Evolutionary conservation across 1,140 invertebrate genomes (phyloP), one percentile per base, ranked within the genome.

Genomic region (Leptinotarsa undecemlineata): DNA sequence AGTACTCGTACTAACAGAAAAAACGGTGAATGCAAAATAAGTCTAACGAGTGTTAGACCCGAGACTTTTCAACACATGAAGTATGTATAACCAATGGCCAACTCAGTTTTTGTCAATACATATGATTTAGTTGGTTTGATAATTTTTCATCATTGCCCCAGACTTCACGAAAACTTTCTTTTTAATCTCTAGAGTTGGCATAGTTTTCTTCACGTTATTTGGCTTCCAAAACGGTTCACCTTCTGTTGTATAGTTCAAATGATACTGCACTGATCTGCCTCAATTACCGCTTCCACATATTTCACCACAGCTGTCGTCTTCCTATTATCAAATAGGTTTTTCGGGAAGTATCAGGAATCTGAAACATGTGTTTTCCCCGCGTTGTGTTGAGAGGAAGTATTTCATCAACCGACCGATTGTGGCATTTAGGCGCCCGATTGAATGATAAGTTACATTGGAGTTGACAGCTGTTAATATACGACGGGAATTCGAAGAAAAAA

Each of bases 321-420:
- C 51, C 51, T 57, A 57, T 57, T 57, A 57, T n/a, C 51, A 57
- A 57, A 57, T 57, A 17, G 14, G 14, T 57, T 57, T 57, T 57
- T 57, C 51, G 51, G 13, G 13, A 17, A 17, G n/a, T 57, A 17
- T 57, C 51, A n/a, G 51, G n/a, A 57, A 57, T 57, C n/a, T 14
- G 14, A 57, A 57, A 57, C 51, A 57, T n/a, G 51, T 57, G 51
- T 57, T 57, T 57, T 15, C 51, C n/a, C n/a, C 51, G 15, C 3
- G 51, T 4, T 57, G n/a, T n/a, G 51, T n/a, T n/a, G 51, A 57
- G n/a, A 57, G 51, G 51, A 57, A 57, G 51, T 57, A 57, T 57
- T 57, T n/a, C 51, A 57, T 57, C 51, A 57, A 15, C n/a, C 3
- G 14, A 14, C 51, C 14, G 51, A 3, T 57, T 57, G 14, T 17